phyloP scores from a whole-genome alignment of 1,140 invertebrate genomes.

The Drosophila insularis region DNA sequence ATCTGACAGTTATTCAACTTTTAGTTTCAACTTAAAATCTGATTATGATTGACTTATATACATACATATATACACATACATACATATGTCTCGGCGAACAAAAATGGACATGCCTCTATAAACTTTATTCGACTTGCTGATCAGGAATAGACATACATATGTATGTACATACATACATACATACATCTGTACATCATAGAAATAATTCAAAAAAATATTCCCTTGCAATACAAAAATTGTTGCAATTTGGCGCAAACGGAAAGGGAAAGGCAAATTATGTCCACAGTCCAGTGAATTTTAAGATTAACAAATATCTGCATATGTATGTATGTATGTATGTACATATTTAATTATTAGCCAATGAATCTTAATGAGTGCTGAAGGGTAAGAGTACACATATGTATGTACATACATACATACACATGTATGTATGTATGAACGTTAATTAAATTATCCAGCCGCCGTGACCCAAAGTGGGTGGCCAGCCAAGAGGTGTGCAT shows the following conservation, averaged over 20 bases:
- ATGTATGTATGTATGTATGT: too few relatives aligned
- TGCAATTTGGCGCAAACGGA: neutral
- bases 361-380: neutral
- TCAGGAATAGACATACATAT: too few relatives aligned
- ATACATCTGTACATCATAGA: too few relatives aligned
- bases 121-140: too few relatives aligned
- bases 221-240: constrained; percentile 35
- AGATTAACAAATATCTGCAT: constrained; percentile 61
- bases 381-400: constrained; percentile 12
- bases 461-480: constrained; percentile 23
- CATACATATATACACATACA: too few relatives aligned
- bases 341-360: constrained; percentile 65
- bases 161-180: too few relatives aligned
- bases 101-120: too few relatives aligned
- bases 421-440: constrained; percentile 17
- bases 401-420: too few relatives aligned
- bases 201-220: constrained; percentile 38
- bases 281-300: constrained; percentile 25
- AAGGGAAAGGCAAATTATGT: constrained; percentile 5
- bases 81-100: too few relatives aligned
- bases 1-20: too few relatives aligned
- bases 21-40: too few relatives aligned
- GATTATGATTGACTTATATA: too few relatives aligned
- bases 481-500: neutral
- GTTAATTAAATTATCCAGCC: constrained; percentile 66